Conservation (phyloP, 2,113 vertebrate genomes). For the Apus apus region DNA sequence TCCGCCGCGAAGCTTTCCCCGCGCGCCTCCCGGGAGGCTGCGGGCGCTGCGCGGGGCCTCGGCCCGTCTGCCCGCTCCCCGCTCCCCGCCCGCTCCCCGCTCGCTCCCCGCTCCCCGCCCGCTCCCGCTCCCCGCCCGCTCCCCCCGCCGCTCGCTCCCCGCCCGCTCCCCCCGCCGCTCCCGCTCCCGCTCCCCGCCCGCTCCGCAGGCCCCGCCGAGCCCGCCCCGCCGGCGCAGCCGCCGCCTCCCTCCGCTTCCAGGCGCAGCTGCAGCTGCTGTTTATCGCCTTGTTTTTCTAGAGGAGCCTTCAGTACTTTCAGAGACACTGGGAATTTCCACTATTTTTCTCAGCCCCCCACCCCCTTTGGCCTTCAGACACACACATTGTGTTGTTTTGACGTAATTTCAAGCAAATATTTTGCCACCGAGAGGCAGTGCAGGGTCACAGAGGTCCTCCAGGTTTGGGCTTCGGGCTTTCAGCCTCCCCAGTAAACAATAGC, state of each 20-base stretch:
- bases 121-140: too few relatives aligned
- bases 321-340: constrained; percentile 77
- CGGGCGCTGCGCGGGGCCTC: too few relatives aligned
- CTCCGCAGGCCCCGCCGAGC: too few relatives aligned
- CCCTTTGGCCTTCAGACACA: constrained; percentile 52
- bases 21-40: too few relatives aligned
- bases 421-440: constrained; percentile 70
- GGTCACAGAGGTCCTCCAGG: constrained; percentile 67
- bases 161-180: too few relatives aligned
- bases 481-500: constrained; percentile 82
- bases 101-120: too few relatives aligned
- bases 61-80: too few relatives aligned
- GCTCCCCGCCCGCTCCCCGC: too few relatives aligned
- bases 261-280: constrained; percentile 36
- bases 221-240: too few relatives aligned
- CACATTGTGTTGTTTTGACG: constrained; percentile 76
- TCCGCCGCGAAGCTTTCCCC: neutral
- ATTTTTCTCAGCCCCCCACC: constrained; percentile 54
- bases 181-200: too few relatives aligned
- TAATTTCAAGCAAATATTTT: constrained; percentile 77
- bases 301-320: constrained; percentile 21
- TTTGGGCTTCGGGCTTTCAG: constrained; percentile 49
- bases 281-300: constrained; percentile 71
- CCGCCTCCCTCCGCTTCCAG: too few relatives aligned
- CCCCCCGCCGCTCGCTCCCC: too few relatives aligned